Percentiles rank a stretch among this genome's conserved stretches.
Evolutionary conservation across 2,797 vertebrate genomes (phyloP).

Genomic region (Hirundo rustica): DNA sequence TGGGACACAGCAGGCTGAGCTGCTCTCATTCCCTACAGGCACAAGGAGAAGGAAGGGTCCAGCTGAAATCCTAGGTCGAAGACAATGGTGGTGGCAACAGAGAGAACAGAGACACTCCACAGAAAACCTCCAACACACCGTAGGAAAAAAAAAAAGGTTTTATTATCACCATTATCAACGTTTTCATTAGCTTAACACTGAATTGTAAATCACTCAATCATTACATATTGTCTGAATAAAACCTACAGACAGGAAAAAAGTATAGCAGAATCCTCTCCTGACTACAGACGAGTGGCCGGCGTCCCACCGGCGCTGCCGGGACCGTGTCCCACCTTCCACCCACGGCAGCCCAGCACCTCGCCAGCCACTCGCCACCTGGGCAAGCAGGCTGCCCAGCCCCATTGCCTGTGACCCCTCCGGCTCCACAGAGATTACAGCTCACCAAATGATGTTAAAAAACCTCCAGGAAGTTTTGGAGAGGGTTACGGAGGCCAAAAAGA

Average conservation of each 20-base stretch:
- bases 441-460: neutral
- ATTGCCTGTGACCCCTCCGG: neutral
- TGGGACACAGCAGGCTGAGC: neutral
- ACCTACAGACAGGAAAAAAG: slow-evolving; percentile 73
- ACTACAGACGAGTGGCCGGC: slow-evolving; percentile 13
- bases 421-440: neutral
- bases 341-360: slow-evolving; percentile 60
- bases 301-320: neutral
- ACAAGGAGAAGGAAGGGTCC: neutral
- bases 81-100: neutral
- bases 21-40: neutral
- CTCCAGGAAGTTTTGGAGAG: neutral
- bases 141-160: slow-evolving; percentile 64
- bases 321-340: slow-evolving; percentile 39
- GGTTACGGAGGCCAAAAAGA: neutral
- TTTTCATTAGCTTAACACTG: slow-evolving; percentile 75
- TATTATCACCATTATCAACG: slow-evolving; percentile 73
- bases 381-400: slow-evolving; percentile 2
- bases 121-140: neutral
- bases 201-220: slow-evolving; percentile 72
- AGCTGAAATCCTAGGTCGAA: neutral
- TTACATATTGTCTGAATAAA: slow-evolving; percentile 73
- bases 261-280: slow-evolving; percentile 58
- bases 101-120: neutral
- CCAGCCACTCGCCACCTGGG: neutral